These are phyloP conservation scores for Hylaea fasciaria DNA, from an alignment of 2,888 invertebrate genomes.

Conservation along the genomic window DNA sequence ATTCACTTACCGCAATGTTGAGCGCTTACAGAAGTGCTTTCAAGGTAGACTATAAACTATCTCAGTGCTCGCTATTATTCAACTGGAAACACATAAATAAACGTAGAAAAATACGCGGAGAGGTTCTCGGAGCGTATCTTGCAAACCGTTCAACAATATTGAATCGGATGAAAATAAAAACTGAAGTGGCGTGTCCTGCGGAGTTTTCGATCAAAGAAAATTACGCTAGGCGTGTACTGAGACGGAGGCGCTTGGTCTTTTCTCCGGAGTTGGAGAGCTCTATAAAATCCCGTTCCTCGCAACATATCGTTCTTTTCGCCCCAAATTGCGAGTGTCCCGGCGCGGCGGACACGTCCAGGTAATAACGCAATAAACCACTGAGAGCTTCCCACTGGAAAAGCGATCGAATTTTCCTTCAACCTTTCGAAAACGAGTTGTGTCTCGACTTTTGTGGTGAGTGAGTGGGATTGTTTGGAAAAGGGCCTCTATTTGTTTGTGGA, in stretches of 20 bases:
- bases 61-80: slow-evolving; percentile 44
- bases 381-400: slow-evolving; percentile 83
- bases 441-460: slow-evolving; percentile 65
- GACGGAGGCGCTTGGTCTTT: slow-evolving; percentile 64
- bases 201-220: slow-evolving; percentile 82
- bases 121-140: slow-evolving; percentile 55
- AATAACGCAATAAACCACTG: slow-evolving; percentile 85
- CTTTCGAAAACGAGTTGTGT: slow-evolving; percentile 80
- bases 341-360: slow-evolving; percentile 83
- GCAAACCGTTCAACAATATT: slow-evolving; percentile 68
- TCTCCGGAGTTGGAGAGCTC: slow-evolving; percentile 67
- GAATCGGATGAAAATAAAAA: slow-evolving; percentile 79
- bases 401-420: slow-evolving; percentile 83
- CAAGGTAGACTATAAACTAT: slow-evolving; percentile 44
- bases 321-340: slow-evolving; percentile 82
- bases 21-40: slow-evolving; percentile 32
- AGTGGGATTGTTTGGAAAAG: slow-evolving; percentile 57
- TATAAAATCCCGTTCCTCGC: slow-evolving; percentile 79
- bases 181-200: slow-evolving; percentile 67
- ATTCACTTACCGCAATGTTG: slow-evolving; percentile 42
- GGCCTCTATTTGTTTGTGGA: slow-evolving; percentile 64
- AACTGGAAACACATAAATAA: slow-evolving; percentile 45
- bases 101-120: slow-evolving; percentile 46
- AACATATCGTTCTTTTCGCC: slow-evolving; percentile 82
- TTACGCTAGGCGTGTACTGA: slow-evolving; percentile 69